A percentile compares a stretch with the other conserved stretches of the same genome.
These are phyloP conservation scores for Terrapene triunguis DNA, from an alignment of 2,113 vertebrate species.

Conservation along the genomic window DNA sequence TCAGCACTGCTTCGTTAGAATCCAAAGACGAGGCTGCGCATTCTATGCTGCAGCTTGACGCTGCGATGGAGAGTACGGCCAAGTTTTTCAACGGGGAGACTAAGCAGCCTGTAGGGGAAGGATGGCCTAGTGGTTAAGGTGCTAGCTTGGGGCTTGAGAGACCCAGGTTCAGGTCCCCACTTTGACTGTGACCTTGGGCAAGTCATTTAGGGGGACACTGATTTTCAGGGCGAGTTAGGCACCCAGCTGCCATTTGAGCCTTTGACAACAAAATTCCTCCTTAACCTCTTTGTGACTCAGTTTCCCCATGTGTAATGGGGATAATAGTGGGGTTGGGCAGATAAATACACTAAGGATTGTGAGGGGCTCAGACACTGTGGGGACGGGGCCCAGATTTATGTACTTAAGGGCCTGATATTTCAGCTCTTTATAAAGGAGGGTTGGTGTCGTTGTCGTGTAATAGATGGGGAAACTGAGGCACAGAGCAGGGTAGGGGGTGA, in stretches of 20 bases:
- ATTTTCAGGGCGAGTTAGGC: neutral
- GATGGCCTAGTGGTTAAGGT: neutral
- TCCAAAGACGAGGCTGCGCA: neutral
- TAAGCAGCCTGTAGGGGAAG: neutral
- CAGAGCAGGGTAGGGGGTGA: neutral
- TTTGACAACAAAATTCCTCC: neutral
- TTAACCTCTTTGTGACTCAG: neutral
- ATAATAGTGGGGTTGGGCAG: neutral
- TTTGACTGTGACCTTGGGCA: neutral
- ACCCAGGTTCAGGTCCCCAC: neutral
- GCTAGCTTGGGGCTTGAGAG: neutral
- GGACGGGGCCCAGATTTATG: neutral
- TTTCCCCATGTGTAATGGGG: neutral
- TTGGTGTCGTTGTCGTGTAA: neutral
- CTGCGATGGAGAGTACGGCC: neutral
- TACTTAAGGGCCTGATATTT: neutral
- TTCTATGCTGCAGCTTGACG: too few species aligned
- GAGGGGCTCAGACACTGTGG: neutral
- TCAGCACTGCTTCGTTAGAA: too few species aligned
- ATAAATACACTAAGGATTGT: neutral
- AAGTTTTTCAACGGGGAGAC: neutral
- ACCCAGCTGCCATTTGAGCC: neutral
- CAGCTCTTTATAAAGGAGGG: neutral
- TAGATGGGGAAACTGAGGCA: neutral
- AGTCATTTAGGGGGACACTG: too few species aligned